Base-by-base conservation (phyloP, 2,888 invertebrate species). In the Tineola bisselliella region DNA sequence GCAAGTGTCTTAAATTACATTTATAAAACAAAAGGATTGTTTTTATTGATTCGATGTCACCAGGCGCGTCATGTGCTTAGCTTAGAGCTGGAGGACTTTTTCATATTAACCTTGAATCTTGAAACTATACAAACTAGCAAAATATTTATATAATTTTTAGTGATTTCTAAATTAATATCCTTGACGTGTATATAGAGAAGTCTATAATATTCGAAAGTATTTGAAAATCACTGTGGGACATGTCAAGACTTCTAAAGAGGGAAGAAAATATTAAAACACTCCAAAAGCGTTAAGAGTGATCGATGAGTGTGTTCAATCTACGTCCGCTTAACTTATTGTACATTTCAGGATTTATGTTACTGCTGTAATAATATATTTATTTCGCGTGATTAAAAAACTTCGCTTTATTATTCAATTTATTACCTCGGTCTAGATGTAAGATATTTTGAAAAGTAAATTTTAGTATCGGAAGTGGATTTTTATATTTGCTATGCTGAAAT, bases 271-370 rank as follows among this genome's bases (percentile, higher is more conserved):
- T 58, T 58, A 58, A 33, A 58, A 33, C 58, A 58, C 58, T 58
- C 58, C 8, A 15, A 33, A 58, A 31, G 33, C 58, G 19, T 33
- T 33, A 54, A 59, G 44, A 60, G 70, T 77, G 78, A 80, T 77
- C 73, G 74, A 79, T 79, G 73, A 67, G 65, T 64, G 69, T 70
- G 67, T 70, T 80, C 76, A 73, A 76, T 79, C 80, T 75, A 74
- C 74, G 78, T 78, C 80, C 70, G 64, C 69, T 72, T 65, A 72
- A 75, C 75, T 79, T 77, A 77, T 77, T 74, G 72, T 71, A 71
- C 68, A 64, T 68, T 66, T 31, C 33, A 58, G 8, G 33, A 58
- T 58, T 58, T 58, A 58, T 58, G 58, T 25, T n/a, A 33, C 31
- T 13, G n/a, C 8, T 33, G 13, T 33, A 58, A 58, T 33, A 58